Evolutionary conservation across 2,113 vertebrate species (phyloP).

Genomic region (Gymnobelideus leadbeateri): DNA sequence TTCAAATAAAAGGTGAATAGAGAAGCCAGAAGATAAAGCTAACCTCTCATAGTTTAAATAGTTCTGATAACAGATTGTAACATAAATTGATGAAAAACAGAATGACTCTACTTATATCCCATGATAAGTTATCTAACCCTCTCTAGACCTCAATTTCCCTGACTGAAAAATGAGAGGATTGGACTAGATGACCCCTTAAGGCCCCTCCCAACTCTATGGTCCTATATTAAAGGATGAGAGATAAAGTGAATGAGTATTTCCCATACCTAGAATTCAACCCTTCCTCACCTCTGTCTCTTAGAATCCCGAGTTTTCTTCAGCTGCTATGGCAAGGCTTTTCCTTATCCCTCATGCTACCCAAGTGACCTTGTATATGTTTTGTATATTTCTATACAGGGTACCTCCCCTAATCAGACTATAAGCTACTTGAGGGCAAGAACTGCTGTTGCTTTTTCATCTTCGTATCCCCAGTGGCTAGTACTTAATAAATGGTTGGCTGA

Average conservation of each 20-base stretch:
- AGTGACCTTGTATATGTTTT: not conserved
- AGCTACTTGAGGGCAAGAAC: not conserved
- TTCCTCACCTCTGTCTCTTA: not conserved
- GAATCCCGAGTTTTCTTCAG: not conserved
- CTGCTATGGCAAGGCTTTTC: not conserved
- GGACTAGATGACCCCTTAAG: too few species aligned
- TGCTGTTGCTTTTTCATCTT: not conserved
- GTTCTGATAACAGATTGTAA: not conserved
- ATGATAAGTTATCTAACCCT: not conserved
- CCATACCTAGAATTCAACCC: not conserved
- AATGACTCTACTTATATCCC: not conserved
- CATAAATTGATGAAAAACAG: not conserved
- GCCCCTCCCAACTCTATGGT: not conserved
- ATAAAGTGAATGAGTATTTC: not conserved
- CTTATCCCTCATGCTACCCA: not conserved
- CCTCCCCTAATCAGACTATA: not conserved
- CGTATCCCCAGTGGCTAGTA: not conserved
- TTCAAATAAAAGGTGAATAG: not conserved
- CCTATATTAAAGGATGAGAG: not conserved
- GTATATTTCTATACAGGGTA: not conserved
- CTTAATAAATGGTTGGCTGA: not conserved
- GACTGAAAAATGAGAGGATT: not conserved
- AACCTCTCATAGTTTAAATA: not conserved
- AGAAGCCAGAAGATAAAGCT: not conserved
- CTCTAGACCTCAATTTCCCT: not conserved